phyloP scores from a whole-genome alignment of 2,797 vertebrate species.

The Glossophaga mutica region DNA sequence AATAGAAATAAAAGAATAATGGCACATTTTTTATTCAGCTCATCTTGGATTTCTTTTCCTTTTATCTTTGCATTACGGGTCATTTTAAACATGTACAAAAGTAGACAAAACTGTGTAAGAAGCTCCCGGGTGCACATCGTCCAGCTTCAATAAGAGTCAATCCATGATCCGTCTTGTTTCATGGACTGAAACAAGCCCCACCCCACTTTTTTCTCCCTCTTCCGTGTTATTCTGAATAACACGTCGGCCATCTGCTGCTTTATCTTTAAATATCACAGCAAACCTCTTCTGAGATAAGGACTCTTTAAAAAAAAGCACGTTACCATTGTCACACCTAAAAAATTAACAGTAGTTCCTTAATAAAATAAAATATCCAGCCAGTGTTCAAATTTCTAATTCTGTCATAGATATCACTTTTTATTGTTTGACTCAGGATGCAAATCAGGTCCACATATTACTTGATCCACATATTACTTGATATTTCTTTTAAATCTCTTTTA shows the following conservation, averaged over 20 bases:
- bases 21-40: not conserved
- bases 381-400: not conserved
- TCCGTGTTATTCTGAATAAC: not conserved
- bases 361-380: not conserved
- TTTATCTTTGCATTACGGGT: not conserved
- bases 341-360: not conserved
- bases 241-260: not conserved
- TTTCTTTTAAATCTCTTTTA: slow-evolving; percentile 21
- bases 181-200: too few relatives aligned
- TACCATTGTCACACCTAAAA: not conserved
- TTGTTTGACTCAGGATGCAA: not conserved
- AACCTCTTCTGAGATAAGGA: not conserved
- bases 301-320: not conserved
- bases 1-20: not conserved
- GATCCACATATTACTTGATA: not conserved
- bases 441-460: not conserved
- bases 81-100: slow-evolving; percentile 1
- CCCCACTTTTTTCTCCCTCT: not conserved
- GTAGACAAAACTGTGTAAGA: not conserved
- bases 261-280: slow-evolving; percentile 9
- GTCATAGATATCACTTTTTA: not conserved
- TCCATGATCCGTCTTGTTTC: not conserved
- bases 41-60: not conserved
- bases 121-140: not conserved
- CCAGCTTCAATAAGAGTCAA: not conserved